phyloP scores from a whole-genome alignment of 2,888 invertebrate species.

The Liopterus haemorrhoidalis region DNA sequence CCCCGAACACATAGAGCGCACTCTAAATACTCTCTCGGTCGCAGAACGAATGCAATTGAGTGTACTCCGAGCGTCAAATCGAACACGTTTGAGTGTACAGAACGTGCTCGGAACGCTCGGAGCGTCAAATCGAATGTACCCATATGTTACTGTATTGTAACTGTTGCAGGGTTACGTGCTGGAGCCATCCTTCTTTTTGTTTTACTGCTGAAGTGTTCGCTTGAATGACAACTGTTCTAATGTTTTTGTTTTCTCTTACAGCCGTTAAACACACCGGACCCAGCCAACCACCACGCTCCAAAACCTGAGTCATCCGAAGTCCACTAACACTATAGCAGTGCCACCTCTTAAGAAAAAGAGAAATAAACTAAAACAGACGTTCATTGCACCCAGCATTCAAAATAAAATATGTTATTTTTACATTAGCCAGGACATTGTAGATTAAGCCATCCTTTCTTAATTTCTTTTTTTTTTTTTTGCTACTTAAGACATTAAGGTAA shows the following conservation, averaged over 20 bases:
- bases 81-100: too few relatives aligned
- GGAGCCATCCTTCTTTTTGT: too few relatives aligned
- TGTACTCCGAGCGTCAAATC: too few relatives aligned
- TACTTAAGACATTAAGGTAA: slow-evolving; percentile 24
- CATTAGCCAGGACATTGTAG: slow-evolving; percentile 22
- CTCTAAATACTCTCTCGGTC: too few relatives aligned
- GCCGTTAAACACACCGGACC: slow-evolving; percentile 78
- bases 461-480: slow-evolving; percentile 16
- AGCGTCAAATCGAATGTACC: too few relatives aligned
- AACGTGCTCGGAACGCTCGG: too few relatives aligned
- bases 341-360: slow-evolving; percentile 5
- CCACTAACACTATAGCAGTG: slow-evolving; percentile 52
- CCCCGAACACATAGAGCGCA: too few relatives aligned
- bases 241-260: slow-evolving; percentile 47
- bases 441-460: slow-evolving; percentile 16
- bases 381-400: slow-evolving; percentile 18
- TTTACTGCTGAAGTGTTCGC: too few relatives aligned
- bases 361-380: background rate
- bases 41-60: too few relatives aligned
- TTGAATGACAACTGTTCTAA: too few relatives aligned
- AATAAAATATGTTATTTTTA: slow-evolving; percentile 19
- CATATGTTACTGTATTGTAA: background rate
- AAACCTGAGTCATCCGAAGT: slow-evolving; percentile 81
- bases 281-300: slow-evolving; percentile 72
- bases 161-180: too few relatives aligned